Evolutionary conservation across 2,113 vertebrate genomes (phyloP).

Genomic region (Canis aureus): DNA sequence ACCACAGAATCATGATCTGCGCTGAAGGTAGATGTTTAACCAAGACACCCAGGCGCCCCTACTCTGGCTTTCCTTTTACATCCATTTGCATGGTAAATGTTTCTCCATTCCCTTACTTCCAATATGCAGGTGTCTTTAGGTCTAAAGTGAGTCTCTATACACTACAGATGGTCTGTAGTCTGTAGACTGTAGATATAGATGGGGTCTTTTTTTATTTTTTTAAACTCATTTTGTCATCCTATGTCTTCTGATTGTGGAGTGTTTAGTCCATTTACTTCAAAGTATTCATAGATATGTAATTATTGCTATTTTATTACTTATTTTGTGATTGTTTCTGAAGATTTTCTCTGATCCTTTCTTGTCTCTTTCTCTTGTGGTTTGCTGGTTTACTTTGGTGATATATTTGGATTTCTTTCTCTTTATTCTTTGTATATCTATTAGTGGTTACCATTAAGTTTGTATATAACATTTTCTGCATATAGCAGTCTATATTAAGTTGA

Average conservation of each 20-base stretch:
- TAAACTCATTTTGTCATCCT: not conserved
- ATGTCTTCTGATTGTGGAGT: not conserved
- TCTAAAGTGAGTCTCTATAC: not conserved
- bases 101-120: not conserved
- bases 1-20: not conserved
- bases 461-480: not conserved
- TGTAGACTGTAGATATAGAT: not conserved
- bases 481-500: no score
- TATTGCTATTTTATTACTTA: not conserved
- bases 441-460: not conserved
- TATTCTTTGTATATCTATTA: not conserved
- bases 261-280: not conserved
- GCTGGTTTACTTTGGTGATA: not conserved
- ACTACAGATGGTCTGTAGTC: no score
- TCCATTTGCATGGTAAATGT: not conserved
- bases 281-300: not conserved
- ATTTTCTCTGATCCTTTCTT: not conserved
- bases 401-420: not conserved
- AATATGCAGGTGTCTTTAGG: not conserved
- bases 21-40: no score
- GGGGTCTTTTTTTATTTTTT: not conserved
- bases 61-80: not conserved
- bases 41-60: not conserved
- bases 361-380: not conserved
- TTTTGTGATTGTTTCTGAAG: not conserved